A percentile compares a stretch with the other conserved stretches of the same genome.
phyloP scores from a whole-genome alignment of 2,113 vertebrate species.

The Ceyx cyanopectus region DNA sequence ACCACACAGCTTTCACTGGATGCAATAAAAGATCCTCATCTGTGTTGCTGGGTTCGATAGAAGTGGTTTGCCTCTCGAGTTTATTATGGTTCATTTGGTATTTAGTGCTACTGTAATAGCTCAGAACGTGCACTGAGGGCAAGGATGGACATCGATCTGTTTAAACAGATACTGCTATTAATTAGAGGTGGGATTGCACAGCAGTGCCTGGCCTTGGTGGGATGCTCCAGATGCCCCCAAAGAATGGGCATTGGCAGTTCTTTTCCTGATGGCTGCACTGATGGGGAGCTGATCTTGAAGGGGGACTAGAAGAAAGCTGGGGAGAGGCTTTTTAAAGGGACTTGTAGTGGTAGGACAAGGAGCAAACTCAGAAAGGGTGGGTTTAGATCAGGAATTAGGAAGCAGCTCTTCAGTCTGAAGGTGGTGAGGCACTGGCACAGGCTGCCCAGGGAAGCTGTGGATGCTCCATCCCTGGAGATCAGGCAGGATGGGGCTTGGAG shows the following conservation, averaged over 20 bases:
- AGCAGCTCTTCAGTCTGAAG: too few species aligned
- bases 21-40: constrained; percentile 37
- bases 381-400: too few species aligned
- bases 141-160: constrained; percentile 62
- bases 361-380: too few species aligned
- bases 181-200: constrained; percentile 66
- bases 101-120: constrained; percentile 51
- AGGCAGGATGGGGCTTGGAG: too few species aligned
- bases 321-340: too few species aligned
- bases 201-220: constrained; percentile 18
- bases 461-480: too few species aligned
- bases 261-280: background rate
- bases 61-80: constrained; percentile 64
- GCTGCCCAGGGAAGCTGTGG: too few species aligned
- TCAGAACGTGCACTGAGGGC: constrained; percentile 55
- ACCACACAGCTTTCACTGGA: constrained; percentile 24
- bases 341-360: too few species aligned
- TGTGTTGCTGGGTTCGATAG: constrained; percentile 13
- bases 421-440: too few species aligned
- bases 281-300: background rate
- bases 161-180: constrained; percentile 71
- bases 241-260: background rate
- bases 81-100: constrained; percentile 41
- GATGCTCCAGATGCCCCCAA: background rate
- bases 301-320: too few species aligned